These are phyloP conservation scores for Ia io DNA, from an alignment of 2,113 vertebrate genomes.

Conservation along the genomic window DNA sequence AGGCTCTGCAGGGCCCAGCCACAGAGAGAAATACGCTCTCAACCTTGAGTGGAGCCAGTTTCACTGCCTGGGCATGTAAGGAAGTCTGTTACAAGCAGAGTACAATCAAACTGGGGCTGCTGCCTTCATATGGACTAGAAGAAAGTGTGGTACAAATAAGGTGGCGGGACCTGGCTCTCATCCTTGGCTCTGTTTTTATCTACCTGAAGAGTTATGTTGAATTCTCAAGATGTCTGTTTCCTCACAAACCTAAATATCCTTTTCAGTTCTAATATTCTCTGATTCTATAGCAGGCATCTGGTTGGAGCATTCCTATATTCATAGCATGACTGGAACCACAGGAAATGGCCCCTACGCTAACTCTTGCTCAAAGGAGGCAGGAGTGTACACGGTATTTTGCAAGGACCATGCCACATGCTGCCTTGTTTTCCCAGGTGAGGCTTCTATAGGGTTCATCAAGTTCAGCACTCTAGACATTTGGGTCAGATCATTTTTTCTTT, in stretches of 20 bases:
- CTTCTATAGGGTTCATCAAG: not conserved
- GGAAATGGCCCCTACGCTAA: not conserved
- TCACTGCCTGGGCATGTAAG: constrained; percentile 45
- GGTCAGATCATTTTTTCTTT: not conserved
- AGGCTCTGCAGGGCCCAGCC: not conserved
- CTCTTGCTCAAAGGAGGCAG: not conserved
- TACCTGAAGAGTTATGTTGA: not conserved
- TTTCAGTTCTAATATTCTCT: not conserved
- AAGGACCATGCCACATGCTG: not conserved
- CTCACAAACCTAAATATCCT: not conserved
- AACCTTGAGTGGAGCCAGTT: constrained; percentile 29
- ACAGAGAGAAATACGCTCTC: constrained; percentile 21
- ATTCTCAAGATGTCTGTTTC: not conserved
- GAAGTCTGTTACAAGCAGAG: constrained; percentile 50
- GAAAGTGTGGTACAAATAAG: not conserved
- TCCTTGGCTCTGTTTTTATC: not conserved
- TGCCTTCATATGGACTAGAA: not conserved
- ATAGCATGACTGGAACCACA: not conserved
- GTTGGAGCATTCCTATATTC: not conserved
- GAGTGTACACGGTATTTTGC: not conserved
- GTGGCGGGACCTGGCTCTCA: not conserved
- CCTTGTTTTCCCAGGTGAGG: constrained; percentile 10
- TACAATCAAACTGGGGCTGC: constrained; percentile 2
- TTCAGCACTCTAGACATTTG: not conserved
- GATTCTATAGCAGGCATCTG: not conserved